These are phyloP conservation scores for Fabriciana adippe DNA, from an alignment of 2,888 invertebrate species.

Conservation along the genomic window DNA sequence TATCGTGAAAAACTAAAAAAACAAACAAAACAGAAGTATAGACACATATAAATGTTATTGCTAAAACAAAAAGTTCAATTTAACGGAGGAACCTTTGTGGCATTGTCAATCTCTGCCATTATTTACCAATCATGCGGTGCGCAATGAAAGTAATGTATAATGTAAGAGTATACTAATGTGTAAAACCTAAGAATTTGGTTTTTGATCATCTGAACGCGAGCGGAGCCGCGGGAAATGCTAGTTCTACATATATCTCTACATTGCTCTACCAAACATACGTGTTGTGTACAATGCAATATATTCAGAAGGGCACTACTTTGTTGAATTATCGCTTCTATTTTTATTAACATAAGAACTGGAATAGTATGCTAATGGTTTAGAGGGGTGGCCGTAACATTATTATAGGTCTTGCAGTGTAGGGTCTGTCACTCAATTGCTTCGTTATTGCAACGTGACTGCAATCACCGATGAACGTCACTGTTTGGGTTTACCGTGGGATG, in stretches of 20 bases:
- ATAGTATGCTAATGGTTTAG: slow-evolving; percentile 15
- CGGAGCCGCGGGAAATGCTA: too few species aligned
- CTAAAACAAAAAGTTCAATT: too few species aligned
- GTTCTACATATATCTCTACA: slow-evolving; percentile 24
- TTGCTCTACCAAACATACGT: slow-evolving; percentile 19
- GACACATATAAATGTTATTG: too few species aligned
- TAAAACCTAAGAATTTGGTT: too few species aligned
- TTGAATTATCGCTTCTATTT: slow-evolving; percentile 25
- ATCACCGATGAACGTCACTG: slow-evolving; percentile 48
- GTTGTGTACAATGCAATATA: slow-evolving; percentile 38
- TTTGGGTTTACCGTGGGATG: slow-evolving; percentile 40
- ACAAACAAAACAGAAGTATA: too few species aligned
- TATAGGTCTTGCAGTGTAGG: slow-evolving; percentile 58
- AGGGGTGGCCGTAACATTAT: slow-evolving; percentile 53
- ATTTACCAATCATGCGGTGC: too few species aligned
- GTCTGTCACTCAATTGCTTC: slow-evolving; percentile 73
- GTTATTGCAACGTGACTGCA: slow-evolving; percentile 74
- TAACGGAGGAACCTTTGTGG: too few species aligned
- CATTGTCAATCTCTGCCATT: too few species aligned
- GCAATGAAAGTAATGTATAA: too few species aligned
- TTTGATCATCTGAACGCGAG: too few species aligned
- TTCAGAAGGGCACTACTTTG: slow-evolving; percentile 18
- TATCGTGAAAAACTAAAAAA: too few species aligned
- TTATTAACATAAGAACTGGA: slow-evolving; percentile 6
- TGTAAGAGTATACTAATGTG: too few species aligned